phyloP scores from a whole-genome alignment of 1,140 invertebrate species.

The Psilanteris sp. region DNA sequence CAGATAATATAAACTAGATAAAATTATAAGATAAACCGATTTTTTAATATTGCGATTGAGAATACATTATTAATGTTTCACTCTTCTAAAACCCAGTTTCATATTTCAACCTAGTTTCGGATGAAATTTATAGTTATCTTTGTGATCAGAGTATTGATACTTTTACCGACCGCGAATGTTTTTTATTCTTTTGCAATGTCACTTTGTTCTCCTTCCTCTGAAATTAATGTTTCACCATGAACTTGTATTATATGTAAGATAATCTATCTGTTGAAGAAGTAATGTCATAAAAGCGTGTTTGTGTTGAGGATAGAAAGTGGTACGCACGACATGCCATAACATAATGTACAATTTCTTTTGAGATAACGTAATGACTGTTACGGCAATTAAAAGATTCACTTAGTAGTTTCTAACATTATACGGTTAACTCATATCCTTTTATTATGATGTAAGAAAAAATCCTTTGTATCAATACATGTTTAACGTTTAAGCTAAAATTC shows the following conservation, averaged over 20 bases:
- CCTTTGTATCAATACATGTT: no score
- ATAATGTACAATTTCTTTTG: constrained; percentile 44
- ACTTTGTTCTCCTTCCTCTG: constrained; percentile 42
- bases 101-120: constrained; percentile 59
- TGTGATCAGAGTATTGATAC: constrained; percentile 45
- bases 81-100: constrained; percentile 48
- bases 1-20: no score
- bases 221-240: constrained; percentile 51
- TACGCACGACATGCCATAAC: constrained; percentile 46
- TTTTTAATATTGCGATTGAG: constrained; percentile 9
- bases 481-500: no score
- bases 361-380: constrained; percentile 57
- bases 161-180: constrained; percentile 57
- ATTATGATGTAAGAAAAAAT: no score
- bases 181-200: constrained; percentile 52
- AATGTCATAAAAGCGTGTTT: constrained; percentile 40
- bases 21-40: no score
- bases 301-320: constrained; percentile 55
- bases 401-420: constrained; percentile 7
- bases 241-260: constrained; percentile 39
- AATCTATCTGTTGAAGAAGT: constrained; percentile 26
- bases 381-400: constrained; percentile 27
- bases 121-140: constrained; percentile 48
- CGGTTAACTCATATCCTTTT: background rate
- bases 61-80: constrained; percentile 53